These are phyloP conservation scores for Misgurnus anguillicaudatus DNA, from an alignment of 2,113 vertebrate genomes.

Conservation along the genomic window DNA sequence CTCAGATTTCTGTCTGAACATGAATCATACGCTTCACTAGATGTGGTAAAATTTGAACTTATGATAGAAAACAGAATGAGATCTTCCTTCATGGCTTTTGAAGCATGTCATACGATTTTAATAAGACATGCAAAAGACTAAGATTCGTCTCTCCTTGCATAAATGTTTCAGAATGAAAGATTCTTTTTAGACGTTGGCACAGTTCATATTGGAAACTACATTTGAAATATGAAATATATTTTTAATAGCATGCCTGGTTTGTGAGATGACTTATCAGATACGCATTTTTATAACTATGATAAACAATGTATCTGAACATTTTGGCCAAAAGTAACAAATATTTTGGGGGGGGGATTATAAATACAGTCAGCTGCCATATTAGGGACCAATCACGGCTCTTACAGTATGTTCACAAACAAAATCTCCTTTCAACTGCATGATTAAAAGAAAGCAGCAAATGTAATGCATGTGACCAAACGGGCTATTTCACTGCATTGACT, in stretches of 20 bases:
- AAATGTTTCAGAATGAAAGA: background rate
- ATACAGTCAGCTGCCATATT: background rate
- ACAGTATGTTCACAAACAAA: background rate
- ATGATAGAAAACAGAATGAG: conserved; percentile 16
- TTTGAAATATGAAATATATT: background rate
- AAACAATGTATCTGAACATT: background rate
- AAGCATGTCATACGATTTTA: conserved; percentile 26
- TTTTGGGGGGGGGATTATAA: background rate
- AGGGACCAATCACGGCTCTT: conserved; percentile 5
- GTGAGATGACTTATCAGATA: conserved; percentile 1
- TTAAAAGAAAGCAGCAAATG: conserved; percentile 4
- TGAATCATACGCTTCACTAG: conserved; percentile 14
- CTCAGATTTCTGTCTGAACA: conserved; percentile 28
- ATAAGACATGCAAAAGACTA: background rate
- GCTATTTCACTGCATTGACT: background rate
- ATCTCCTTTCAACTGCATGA: background rate
- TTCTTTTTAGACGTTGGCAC: background rate
- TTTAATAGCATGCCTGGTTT: conserved; percentile 14
- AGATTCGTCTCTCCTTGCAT: background rate
- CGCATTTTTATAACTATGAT: background rate
- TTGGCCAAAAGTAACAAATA: background rate
- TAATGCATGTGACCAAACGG: background rate
- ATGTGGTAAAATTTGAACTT: conserved; percentile 1
- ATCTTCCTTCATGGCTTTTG: background rate
- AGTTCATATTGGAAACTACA: conserved; percentile 5